A percentile compares a stretch with the other conserved stretches of the same genome.
Conservation (phyloP, 2,888 invertebrate species). For the Barypeithes pellucidus region DNA sequence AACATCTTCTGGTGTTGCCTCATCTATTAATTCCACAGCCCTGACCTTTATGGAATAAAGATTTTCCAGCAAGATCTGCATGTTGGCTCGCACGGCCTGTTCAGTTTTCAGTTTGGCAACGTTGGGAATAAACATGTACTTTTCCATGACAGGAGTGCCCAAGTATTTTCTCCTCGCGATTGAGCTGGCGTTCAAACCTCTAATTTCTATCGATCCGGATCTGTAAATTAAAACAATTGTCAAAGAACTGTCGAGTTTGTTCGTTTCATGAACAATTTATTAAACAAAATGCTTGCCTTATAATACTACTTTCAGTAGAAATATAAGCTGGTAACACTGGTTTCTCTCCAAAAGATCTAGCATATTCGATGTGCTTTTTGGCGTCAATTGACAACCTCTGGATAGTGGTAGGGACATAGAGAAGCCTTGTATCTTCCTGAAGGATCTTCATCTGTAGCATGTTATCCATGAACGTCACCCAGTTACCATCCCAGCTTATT, state of each 20-base stretch:
- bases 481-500: constrained; percentile 73
- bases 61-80: constrained; percentile 86
- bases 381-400: constrained; percentile 70
- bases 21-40: constrained; percentile 55
- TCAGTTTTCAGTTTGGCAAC: constrained; percentile 56
- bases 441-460: constrained; percentile 85
- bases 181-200: constrained; percentile 83
- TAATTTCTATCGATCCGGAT: constrained; percentile 85
- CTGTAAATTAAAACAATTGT: constrained; percentile 62
- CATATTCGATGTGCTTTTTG: constrained; percentile 60
- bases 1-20: constrained; percentile 34
- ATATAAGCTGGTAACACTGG: constrained; percentile 65
- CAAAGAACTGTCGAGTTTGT: too few species aligned
- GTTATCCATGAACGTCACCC: constrained; percentile 91
- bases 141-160: constrained; percentile 83
- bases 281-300: constrained; percentile 35
- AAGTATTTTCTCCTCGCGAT: constrained; percentile 81
- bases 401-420: constrained; percentile 52
- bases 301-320: constrained; percentile 67
- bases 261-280: too few species aligned
- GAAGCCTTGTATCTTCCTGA: constrained; percentile 73
- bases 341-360: constrained; percentile 26
- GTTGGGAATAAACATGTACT: constrained; percentile 82
- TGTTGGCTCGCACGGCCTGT: constrained; percentile 73
- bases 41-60: constrained; percentile 72